Evolutionary conservation across 2,113 vertebrate species (phyloP).

Genomic region (Istiophorus platypterus): DNA sequence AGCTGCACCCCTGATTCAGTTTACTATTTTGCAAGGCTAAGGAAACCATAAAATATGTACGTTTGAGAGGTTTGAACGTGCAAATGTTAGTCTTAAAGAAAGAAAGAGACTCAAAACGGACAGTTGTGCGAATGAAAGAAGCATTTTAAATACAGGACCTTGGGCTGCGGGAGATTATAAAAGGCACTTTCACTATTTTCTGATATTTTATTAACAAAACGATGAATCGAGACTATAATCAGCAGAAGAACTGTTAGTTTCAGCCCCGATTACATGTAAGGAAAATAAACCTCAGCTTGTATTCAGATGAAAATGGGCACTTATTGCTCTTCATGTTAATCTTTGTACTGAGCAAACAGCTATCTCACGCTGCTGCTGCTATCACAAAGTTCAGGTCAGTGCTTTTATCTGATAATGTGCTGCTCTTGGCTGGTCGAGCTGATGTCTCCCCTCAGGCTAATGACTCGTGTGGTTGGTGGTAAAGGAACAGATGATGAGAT

Average conservation of each 20-base stretch:
- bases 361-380: conserved; percentile 30
- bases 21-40: too few species aligned
- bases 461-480: conserved; percentile 36
- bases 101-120: too few species aligned
- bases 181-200: neutral
- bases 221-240: neutral
- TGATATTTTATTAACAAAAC: neutral
- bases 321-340: conserved; percentile 15
- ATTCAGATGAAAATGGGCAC: conserved; percentile 19
- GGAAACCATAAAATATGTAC: too few species aligned
- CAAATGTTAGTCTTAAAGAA: too few species aligned
- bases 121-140: neutral
- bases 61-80: too few species aligned
- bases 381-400: conserved; percentile 66
- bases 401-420: conserved; percentile 74
- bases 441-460: conserved; percentile 48
- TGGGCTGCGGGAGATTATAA: neutral
- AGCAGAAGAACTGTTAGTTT: neutral
- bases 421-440: conserved; percentile 59
- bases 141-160: neutral
- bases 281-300: neutral
- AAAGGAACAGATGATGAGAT: conserved; percentile 39
- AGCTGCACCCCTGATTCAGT: too few species aligned
- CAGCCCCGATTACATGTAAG: neutral
- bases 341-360: conserved; percentile 62